Percentiles rank a stretch among this genome's conserved stretches.
Evolutionary conservation across 1,140 invertebrate genomes (phyloP).

Genomic region (Trinorchestia longiramus): DNA sequence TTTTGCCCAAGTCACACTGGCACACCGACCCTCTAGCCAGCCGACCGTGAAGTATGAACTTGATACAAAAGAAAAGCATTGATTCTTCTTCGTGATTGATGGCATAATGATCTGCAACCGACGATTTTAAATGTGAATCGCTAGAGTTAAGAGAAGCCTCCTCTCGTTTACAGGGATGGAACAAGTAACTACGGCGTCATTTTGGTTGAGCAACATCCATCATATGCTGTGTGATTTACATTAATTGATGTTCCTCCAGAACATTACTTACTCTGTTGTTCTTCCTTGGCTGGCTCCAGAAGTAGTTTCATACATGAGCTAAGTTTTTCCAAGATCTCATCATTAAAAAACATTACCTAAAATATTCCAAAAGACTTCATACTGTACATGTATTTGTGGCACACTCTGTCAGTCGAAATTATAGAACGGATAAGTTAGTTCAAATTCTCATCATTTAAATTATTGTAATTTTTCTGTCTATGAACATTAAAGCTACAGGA

Average conservation of each 20-base stretch:
- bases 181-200: background rate
- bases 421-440: background rate
- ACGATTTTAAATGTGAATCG: conserved; percentile 8
- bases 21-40: background rate
- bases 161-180: conserved; percentile 9
- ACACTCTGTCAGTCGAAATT: background rate
- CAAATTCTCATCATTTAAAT: background rate
- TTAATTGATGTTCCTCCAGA: conserved; percentile 8
- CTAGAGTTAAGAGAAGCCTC: background rate
- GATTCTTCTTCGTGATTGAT: conserved; percentile 32
- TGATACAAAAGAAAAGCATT: conserved; percentile 25
- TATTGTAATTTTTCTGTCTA: background rate
- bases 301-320: background rate
- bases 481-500: conserved; percentile 31
- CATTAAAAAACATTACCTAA: background rate
- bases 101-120: conserved; percentile 6
- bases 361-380: background rate
- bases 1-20: background rate
- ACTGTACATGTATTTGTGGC: background rate
- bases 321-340: background rate
- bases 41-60: conserved; percentile 17
- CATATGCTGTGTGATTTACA: background rate
- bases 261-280: background rate
- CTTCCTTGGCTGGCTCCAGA: background rate
- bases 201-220: conserved; percentile 34